Evolutionary conservation across 2,797 vertebrate species (phyloP).

Genomic region (Gymnoscopelus braueri): DNA sequence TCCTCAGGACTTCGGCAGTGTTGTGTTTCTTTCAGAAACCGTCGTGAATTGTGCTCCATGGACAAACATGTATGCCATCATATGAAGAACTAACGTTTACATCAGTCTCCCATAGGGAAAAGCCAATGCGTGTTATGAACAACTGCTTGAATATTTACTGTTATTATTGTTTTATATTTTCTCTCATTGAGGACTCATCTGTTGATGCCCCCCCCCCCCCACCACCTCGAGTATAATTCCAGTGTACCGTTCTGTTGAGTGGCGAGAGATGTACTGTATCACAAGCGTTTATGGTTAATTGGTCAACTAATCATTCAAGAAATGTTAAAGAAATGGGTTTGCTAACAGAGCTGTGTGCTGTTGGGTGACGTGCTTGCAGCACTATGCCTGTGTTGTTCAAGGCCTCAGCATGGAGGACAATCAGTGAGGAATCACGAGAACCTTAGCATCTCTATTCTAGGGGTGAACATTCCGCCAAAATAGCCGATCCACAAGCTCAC

Average conservation of each 20-base stretch:
- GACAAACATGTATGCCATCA: background rate
- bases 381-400: constrained; percentile 35
- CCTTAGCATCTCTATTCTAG: too few species aligned
- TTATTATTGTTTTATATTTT: constrained; percentile 6
- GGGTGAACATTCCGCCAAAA: too few species aligned
- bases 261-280: background rate
- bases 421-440: constrained; percentile 16
- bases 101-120: constrained; percentile 1
- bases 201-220: too few species aligned
- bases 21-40: background rate
- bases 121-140: constrained; percentile 11
- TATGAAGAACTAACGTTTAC: background rate
- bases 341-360: constrained; percentile 9
- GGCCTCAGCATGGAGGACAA: constrained; percentile 38
- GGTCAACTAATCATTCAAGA: constrained; percentile 4
- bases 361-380: constrained; percentile 9
- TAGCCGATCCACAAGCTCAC: too few species aligned
- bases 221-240: background rate
- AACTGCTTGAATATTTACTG: constrained; percentile 1
- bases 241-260: constrained; percentile 11
- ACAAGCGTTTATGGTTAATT: background rate
- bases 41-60: background rate
- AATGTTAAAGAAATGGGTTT: constrained; percentile 5
- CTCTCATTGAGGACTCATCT: background rate
- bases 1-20: background rate